Percentiles rank a stretch among this genome's conserved stretches.
Evolutionary conservation across 2,888 invertebrate genomes (phyloP).

Genomic region (Crematogaster levior): DNA sequence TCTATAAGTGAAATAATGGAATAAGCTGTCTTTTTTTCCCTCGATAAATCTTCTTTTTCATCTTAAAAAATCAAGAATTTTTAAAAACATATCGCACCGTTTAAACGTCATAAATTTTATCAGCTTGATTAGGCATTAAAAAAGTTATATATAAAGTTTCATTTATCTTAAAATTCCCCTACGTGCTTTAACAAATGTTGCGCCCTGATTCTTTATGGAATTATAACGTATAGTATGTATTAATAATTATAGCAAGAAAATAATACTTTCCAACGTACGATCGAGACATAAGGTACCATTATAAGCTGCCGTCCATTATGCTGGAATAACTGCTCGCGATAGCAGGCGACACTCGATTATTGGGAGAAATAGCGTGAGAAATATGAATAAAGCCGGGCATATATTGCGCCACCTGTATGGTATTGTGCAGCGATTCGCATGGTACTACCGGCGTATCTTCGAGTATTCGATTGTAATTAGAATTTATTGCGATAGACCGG

Average conservation of each 20-base stretch:
- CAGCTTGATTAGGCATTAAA: background rate
- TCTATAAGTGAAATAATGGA: slow-evolving; percentile 15
- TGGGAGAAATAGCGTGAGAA: slow-evolving; percentile 74
- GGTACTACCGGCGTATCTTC: slow-evolving; percentile 42
- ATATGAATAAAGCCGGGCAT: slow-evolving; percentile 71
- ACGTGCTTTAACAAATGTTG: background rate
- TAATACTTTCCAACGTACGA: slow-evolving; percentile 51
- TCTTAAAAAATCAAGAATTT: background rate
- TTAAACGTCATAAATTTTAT: background rate
- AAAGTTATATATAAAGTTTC: background rate
- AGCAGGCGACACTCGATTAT: slow-evolving; percentile 75
- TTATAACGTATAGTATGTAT: background rate
- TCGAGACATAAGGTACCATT: slow-evolving; percentile 33
- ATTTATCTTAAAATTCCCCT: background rate
- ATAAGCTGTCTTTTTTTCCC: background rate
- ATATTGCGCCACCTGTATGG: slow-evolving; percentile 19
- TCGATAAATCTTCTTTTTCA: slow-evolving; percentile 6
- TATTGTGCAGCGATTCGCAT: slow-evolving; percentile 43
- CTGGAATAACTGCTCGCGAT: slow-evolving; percentile 70
- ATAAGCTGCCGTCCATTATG: slow-evolving; percentile 51
- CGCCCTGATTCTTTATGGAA: background rate
- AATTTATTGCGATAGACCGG: slow-evolving; percentile 54
- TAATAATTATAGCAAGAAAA: slow-evolving; percentile 24
- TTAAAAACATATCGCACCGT: background rate
- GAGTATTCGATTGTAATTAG: slow-evolving; percentile 62